Percentiles rank a stretch among this genome's conserved stretches.
Evolutionary conservation across 2,797 vertebrate genomes (phyloP).

Genomic region (Sebastes paucispinis): DNA sequence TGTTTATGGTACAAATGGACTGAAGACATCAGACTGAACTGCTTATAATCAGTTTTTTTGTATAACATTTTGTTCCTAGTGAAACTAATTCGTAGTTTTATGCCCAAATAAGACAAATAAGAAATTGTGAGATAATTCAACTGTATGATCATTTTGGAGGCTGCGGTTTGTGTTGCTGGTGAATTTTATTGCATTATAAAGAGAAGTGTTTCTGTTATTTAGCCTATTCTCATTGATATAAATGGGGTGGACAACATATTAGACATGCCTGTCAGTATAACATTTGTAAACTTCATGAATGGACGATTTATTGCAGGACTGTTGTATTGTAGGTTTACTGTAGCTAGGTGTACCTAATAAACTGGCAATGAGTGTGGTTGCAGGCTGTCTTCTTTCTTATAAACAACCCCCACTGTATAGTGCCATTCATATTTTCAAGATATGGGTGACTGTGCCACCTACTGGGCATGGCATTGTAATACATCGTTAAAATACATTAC

Average conservation of each 20-base stretch:
- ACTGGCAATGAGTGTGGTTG: neutral
- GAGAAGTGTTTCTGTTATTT: too few species aligned
- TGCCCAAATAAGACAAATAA: neutral
- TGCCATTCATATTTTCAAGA: neutral
- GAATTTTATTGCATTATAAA: too few species aligned
- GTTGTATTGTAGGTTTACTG: too few species aligned
- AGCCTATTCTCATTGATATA: too few species aligned
- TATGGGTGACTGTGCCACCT: constrained; percentile 32
- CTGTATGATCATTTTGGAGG: too few species aligned
- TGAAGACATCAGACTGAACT: neutral
- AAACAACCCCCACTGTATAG: too few species aligned
- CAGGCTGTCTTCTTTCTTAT: neutral
- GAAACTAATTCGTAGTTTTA: neutral
- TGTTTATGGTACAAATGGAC: neutral
- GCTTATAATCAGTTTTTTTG: neutral
- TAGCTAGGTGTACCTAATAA: neutral
- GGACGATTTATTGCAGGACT: too few species aligned
- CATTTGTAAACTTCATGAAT: too few species aligned
- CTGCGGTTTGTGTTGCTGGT: too few species aligned
- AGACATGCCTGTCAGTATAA: too few species aligned
- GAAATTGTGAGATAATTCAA: too few species aligned
- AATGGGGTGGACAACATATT: too few species aligned
- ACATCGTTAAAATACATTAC: neutral
- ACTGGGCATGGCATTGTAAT: neutral
- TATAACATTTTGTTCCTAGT: neutral